Evolutionary conservation across 2,797 vertebrate species (phyloP).

Genomic region (Apogon talboti): DNA sequence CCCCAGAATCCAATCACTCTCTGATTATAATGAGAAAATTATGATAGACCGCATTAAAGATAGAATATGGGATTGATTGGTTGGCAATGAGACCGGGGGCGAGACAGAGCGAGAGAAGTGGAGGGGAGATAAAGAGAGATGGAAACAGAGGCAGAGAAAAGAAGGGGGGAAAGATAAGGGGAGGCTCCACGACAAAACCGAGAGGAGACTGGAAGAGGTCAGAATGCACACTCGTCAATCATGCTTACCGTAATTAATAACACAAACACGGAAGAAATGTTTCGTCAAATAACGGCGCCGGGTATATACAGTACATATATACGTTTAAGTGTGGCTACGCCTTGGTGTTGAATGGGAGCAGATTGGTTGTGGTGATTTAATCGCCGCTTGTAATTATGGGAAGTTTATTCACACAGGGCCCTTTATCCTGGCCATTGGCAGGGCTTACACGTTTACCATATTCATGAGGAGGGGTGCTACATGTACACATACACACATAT

Average conservation of each 20-base stretch:
- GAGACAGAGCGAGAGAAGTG: slow-evolving; percentile 19
- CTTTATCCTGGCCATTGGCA: slow-evolving; percentile 59
- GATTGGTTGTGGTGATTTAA: slow-evolving; percentile 57
- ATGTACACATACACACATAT: not conserved
- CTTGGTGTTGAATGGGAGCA: slow-evolving; percentile 29
- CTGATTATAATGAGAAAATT: slow-evolving; percentile 84
- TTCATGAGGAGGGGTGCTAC: slow-evolving; percentile 28
- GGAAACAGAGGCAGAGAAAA: slow-evolving; percentile 9
- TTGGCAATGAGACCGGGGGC: slow-evolving; percentile 49
- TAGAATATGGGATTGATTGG: slow-evolving; percentile 79
- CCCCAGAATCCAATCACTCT: slow-evolving; percentile 80
- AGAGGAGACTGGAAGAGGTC: not conserved
- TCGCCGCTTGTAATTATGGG: slow-evolving; percentile 53
- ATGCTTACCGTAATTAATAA: slow-evolving; percentile 6
- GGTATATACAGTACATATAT: not conserved
- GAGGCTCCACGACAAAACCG: not conserved
- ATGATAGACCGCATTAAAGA: slow-evolving; percentile 79
- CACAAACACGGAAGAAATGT: not conserved
- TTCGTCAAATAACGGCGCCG: too few relatives aligned
- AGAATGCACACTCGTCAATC: slow-evolving; percentile 9
- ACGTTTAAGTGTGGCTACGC: slow-evolving; percentile 4
- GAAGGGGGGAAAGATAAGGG: not conserved
- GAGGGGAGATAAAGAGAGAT: not conserved
- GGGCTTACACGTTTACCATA: slow-evolving; percentile 54
- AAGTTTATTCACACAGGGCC: slow-evolving; percentile 47